phyloP scores from a whole-genome alignment of 2,797 vertebrate genomes.

The Capromys pilorides region DNA sequence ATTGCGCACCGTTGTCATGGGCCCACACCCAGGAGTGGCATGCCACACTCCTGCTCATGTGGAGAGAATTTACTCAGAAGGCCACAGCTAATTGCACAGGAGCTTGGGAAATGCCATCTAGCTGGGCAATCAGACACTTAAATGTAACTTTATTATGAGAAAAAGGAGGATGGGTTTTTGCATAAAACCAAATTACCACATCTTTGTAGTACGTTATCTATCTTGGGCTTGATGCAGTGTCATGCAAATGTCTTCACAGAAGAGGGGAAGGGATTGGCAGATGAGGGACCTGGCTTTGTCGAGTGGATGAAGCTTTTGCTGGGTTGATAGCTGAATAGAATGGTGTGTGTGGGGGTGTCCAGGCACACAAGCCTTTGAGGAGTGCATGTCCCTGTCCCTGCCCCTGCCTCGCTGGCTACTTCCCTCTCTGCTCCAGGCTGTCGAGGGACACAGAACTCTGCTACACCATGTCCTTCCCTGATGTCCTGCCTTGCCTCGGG shows the following conservation, averaged over 20 bases:
- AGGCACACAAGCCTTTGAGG: background rate
- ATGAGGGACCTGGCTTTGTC: background rate
- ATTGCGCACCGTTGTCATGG: background rate
- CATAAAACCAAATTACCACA: background rate
- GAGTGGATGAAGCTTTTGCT: background rate
- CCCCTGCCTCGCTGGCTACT: background rate
- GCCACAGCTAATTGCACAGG: background rate
- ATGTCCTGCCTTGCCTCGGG: background rate
- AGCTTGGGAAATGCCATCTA: background rate
- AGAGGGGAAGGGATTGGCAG: background rate
- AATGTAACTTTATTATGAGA: background rate
- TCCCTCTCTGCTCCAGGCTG: background rate
- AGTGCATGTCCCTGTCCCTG: background rate
- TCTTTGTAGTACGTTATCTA: background rate
- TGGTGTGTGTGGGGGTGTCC: background rate
- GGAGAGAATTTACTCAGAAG: background rate
- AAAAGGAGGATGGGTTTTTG: background rate
- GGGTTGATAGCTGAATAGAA: background rate
- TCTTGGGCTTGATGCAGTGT: conserved; percentile 3
- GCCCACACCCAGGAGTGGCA: background rate
- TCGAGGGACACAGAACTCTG: background rate
- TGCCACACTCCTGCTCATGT: background rate
- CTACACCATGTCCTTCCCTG: background rate
- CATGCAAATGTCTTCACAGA: background rate
- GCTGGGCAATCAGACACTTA: background rate